Base-by-base conservation (phyloP, 2,888 invertebrate species). In the Uloborus plumipes region DNA sequence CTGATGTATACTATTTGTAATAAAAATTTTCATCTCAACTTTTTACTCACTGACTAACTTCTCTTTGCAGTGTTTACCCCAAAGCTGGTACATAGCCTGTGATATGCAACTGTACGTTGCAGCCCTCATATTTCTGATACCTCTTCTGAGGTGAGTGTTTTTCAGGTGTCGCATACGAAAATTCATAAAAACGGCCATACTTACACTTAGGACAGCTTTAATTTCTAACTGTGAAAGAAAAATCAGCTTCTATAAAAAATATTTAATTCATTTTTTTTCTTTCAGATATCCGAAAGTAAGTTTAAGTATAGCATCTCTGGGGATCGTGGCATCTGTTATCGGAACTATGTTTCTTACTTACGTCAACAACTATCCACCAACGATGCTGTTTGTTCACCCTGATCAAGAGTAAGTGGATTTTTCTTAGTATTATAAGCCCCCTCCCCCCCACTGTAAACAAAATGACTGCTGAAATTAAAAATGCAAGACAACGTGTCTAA, bases 321-420 rank as follows among this genome's bases (percentile, higher is more conserved):
- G 76, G 16, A 53, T 76, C 16, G 39, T 66, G 4, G 72, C 73
- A 49, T 84, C 85, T 7, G 55, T 85, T 9, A 20, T 79, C n/a
- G 51, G 50, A 15, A 65, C 72, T 6, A 74, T 66, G 9, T 61
- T 67, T 2, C 49, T 76, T 15, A 85, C 85, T 1, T 82, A 82
- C 18, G 20, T 79, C n/a, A 47, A 83, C 55, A 59, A 82, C 1
- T 79, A 79, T n/a, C 85, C 85, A 26, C 85, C 85, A 14, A 84
- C 85, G 6, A 73, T 85, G 77, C 50, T 85, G n/a, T 84, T 85
- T 39, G 64, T 75, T 16, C 82, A 85, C 50, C 81, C 85, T 15
- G 85, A 85, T 64, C 69, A 64, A 2, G 81, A 69, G 85, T 85
- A 79, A 81, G 26, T 26, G 26, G 4, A 26, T 26, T 26, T 4